Base-by-base conservation (phyloP, 2,888 invertebrate genomes). In the Galeruca laticollis region DNA sequence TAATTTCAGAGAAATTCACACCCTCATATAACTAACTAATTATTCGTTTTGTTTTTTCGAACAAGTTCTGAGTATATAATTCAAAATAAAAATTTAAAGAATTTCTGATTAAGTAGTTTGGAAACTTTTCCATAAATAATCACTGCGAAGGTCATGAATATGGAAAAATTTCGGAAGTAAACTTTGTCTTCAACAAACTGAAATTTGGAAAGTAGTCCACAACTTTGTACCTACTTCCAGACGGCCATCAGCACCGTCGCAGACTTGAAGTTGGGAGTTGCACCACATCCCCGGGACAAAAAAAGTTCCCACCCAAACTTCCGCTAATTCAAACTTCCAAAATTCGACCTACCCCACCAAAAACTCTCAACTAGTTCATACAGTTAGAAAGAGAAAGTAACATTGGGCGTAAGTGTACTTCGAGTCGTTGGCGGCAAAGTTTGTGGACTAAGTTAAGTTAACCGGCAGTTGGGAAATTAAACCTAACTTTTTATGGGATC, bases 391-490 rank as follows among this genome's bases (percentile, higher is more conserved):
- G 85, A 85, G 85, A 85, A 85, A 84, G 85, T 84, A 80, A 69
- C 84, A 81, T 81, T 81, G 84, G 83, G 82, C 83, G 83, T 84
- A 84, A 83, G 84, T 84, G 84, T 83, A 84, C 84, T 85, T 84
- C 83, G 83, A 37, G 56, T 57, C 64, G 57, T 57, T 83, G 84
- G 83, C 83, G 82, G 83, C 81, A 78, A 85, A 85, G 84, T 85
- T 85, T 83, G 64, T 40, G 81, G 83, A 74, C 84, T 80, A 82
- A 83, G 82, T 83, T 83, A 81, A 80, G 60, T 65, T 59, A 51
- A 62, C 49, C 80, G 81, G 80, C 84, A 83, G 83, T 84, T 85
- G 79, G 82, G 82, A 74, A 74, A 74, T 74, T 74, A 74, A 74
- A 73, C 73, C 71, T 83, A 84, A 84, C 83, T 84, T 84, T 85